Evolutionary conservation across 2,888 invertebrate genomes (phyloP), one percentile per base, ranked within the genome.

Genomic region (Caenorhabditis sp.): DNA sequence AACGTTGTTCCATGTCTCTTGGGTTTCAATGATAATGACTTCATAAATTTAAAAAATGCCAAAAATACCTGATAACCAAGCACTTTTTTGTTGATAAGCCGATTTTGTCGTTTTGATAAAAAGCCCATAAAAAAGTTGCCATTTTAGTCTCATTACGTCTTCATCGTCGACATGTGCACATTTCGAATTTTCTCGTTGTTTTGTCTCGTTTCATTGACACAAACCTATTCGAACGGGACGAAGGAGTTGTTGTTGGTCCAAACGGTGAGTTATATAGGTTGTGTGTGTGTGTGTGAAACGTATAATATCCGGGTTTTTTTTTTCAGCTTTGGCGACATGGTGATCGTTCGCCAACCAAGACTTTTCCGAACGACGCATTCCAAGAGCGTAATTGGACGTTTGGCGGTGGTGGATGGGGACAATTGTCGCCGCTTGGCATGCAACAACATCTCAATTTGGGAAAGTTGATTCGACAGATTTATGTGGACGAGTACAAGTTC

Each of bases 361-460:
- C 81, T 1, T 83, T 77, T 60, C 58, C 67, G n/a, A 66, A 55
- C 8, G 79, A 83, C 62, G 26, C 36, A 1, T 77, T 62, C 50
- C 70, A 74, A 50, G 82, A 81, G 51, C 57, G 27, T 14, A 57
- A 69, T 4, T 82, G 82, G 82, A 75, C 60, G 3, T 81, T 81
- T 27, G 82, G 82, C 36, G 82, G 82, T 24, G 66, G 69, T 23
- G 81, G 83, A 55, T 79, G 73, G 66, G 81, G 79, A 53, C 79
- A 80, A 57, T 64, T 82, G 17, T 77, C 77, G 24, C 81, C 82
- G 50, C n/a, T 21, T 14, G 77, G 74, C 26, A 75, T 82, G 75
- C 21, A 23, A 77, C 92, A 93, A 83, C 93, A 94, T 69, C 92
- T 91, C 84, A 88, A 90, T 21, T 89, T 94, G 4, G 94, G 94